A percentile compares a stretch with the other conserved stretches of the same genome.
Evolutionary conservation across 2,888 invertebrate genomes (phyloP).

Genomic region (Latrodectus elegans): DNA sequence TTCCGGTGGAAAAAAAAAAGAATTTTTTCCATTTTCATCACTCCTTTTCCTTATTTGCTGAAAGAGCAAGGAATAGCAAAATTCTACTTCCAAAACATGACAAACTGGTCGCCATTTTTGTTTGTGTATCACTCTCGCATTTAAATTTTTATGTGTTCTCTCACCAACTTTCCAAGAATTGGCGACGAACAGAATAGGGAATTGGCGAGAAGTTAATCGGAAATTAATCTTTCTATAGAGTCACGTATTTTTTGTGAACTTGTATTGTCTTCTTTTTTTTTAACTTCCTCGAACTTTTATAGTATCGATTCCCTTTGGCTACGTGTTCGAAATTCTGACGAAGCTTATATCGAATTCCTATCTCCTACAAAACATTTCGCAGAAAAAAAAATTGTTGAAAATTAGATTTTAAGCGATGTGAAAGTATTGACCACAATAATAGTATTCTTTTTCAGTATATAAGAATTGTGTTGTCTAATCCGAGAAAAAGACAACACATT

Average conservation of each 20-base stretch:
- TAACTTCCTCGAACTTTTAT: slow-evolving; percentile 29
- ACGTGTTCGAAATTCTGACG: slow-evolving; percentile 1
- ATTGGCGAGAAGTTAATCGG: too few species aligned
- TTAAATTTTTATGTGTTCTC: neutral
- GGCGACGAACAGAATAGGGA: too few species aligned
- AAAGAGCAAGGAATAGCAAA: neutral
- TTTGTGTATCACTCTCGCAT: neutral
- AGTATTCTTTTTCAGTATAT: too few species aligned
- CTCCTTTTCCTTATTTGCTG: neutral
- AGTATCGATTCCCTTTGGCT: slow-evolving; percentile 1
- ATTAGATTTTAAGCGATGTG: too few species aligned
- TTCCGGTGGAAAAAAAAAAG: neutral
- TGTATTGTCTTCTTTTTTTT: slow-evolving; percentile 27
- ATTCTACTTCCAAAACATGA: neutral
- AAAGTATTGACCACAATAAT: too few species aligned
- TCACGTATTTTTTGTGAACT: neutral
- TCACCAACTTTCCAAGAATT: neutral
- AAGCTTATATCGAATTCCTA: neutral
- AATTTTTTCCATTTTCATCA: neutral
- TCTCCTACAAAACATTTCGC: neutral
- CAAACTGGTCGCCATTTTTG: neutral
- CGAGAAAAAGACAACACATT: too few species aligned
- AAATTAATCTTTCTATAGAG: too few species aligned
- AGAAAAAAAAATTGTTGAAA: too few species aligned
- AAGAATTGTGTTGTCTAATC: too few species aligned